A percentile compares a stretch with the other conserved stretches of the same genome.
phyloP scores from a whole-genome alignment of 2,888 invertebrate species.

The Xanthorhoe spadicearia region DNA sequence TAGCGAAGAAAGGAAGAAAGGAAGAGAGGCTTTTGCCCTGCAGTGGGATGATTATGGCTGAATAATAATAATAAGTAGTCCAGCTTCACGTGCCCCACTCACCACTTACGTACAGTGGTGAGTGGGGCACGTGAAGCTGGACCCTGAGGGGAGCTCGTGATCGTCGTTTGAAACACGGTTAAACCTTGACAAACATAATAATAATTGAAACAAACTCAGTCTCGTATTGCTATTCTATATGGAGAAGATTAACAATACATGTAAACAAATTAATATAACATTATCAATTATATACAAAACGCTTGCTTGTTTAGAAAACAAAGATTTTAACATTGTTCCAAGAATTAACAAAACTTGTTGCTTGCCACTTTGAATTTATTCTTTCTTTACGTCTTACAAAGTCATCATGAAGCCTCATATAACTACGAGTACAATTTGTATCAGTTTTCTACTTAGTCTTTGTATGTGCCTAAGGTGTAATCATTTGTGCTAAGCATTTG shows the following conservation, averaged over 20 bases:
- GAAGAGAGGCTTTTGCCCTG: no score
- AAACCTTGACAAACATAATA: no score
- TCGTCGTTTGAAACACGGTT: no score
- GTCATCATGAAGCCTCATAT: conserved; percentile 5
- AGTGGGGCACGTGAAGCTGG: no score
- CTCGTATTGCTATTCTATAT: neutral
- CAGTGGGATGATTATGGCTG: no score
- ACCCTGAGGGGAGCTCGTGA: no score
- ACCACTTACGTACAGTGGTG: no score
- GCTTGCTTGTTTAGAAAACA: conserved; percentile 5
- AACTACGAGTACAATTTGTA: no score
- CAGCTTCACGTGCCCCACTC: no score
- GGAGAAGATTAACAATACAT: neutral
- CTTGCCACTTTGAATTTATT: neutral
- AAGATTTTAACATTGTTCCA: neutral
- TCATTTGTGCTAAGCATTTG: neutral
- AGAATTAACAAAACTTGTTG: neutral
- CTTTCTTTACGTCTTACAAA: neutral
- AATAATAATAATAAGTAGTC: no score
- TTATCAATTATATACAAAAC: neutral
- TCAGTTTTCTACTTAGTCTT: conserved; percentile 11
- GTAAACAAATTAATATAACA: neutral
- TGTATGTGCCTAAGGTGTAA: conserved; percentile 16
- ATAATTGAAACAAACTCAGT: no score
- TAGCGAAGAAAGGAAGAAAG: no score